phyloP scores from a whole-genome alignment of 2,797 vertebrate genomes.

The Macrochelys suwanniensis region DNA sequence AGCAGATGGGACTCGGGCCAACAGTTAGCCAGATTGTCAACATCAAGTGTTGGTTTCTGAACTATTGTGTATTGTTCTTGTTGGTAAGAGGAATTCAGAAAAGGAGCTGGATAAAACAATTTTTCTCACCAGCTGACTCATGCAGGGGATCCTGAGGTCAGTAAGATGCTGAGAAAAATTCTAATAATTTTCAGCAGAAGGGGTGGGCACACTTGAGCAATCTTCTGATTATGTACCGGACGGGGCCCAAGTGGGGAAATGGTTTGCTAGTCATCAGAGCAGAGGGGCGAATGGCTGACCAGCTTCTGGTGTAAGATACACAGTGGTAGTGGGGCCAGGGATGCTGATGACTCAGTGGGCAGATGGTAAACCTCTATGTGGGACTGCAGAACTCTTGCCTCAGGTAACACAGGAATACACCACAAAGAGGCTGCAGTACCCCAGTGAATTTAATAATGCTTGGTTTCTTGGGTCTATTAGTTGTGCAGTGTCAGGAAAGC shows the following conservation, averaged over 20 bases:
- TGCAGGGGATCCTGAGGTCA: background rate
- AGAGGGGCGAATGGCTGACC: background rate
- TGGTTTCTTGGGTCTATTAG: background rate
- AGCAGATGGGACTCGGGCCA: background rate
- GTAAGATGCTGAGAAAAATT: background rate
- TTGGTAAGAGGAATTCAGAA: background rate
- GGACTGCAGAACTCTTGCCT: background rate
- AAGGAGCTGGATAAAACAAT: background rate
- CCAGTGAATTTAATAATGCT: rapidly evolving
- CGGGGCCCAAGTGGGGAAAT: background rate
- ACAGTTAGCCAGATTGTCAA: background rate
- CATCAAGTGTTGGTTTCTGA: background rate
- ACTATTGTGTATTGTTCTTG: background rate
- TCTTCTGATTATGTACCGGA: rapidly evolving
- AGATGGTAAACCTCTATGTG: background rate
- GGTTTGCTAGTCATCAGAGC: background rate
- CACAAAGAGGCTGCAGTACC: background rate
- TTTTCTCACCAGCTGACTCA: background rate
- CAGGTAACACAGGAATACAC: background rate
- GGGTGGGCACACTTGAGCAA: rapidly evolving
- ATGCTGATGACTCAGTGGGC: background rate
- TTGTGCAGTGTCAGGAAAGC: background rate
- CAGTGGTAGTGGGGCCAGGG: background rate
- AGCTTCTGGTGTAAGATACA: background rate
- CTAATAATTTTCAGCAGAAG: background rate